Percentiles rank a stretch among this genome's conserved stretches.
Evolutionary conservation across 1,140 invertebrate species (phyloP).

Genomic region (Homalodisca vitripennis): DNA sequence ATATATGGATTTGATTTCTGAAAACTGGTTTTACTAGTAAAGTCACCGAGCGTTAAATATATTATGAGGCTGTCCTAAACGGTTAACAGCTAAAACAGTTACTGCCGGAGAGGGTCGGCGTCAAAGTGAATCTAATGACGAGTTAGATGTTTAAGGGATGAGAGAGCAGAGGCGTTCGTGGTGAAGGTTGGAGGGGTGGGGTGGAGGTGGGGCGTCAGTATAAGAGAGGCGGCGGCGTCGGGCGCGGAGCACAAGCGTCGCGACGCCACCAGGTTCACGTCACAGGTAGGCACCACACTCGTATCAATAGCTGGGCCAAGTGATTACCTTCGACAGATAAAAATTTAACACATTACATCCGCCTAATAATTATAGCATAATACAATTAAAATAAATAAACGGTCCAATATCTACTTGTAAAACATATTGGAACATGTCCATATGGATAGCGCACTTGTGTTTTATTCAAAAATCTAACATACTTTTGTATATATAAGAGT

Average conservation of each 20-base stretch:
- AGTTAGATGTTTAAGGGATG: constrained; percentile 15
- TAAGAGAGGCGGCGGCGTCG: background rate
- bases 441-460: too few species aligned
- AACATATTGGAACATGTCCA: too few species aligned
- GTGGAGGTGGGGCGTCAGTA: background rate
- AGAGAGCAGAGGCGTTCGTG: background rate
- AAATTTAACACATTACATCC: too few species aligned
- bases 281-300: constrained; percentile 1
- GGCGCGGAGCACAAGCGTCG: constrained; percentile 9
- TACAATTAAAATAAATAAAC: too few species aligned
- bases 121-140: constrained; percentile 23
- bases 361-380: too few species aligned
- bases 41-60: too few species aligned
- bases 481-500: too few species aligned
- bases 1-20: too few species aligned
- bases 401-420: too few species aligned
- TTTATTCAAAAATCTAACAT: too few species aligned
- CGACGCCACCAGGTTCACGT: background rate
- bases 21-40: too few species aligned
- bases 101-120: background rate
- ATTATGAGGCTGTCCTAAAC: background rate
- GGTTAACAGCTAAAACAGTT: background rate
- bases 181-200: background rate
- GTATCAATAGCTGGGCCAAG: background rate
- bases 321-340: too few species aligned